phyloP scores from a whole-genome alignment of 2,113 vertebrate genomes.

The Spheniscus mendiculus region DNA sequence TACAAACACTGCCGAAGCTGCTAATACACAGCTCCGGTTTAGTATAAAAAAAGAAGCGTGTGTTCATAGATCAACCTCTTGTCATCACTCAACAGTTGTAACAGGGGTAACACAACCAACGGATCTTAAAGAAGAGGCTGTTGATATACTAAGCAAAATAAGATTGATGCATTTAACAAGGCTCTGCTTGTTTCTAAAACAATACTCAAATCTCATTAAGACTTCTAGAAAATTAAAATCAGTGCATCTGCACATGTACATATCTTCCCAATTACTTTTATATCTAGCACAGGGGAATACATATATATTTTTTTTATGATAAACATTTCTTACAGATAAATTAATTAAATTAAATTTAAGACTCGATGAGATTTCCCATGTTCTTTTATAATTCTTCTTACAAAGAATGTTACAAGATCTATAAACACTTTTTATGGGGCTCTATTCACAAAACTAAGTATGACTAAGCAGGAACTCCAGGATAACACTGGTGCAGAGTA shows the following conservation, averaged over 20 bases:
- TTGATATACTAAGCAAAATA: constrained; percentile 61
- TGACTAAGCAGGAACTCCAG: constrained; percentile 69
- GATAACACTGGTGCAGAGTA: constrained; percentile 64
- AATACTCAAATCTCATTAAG: constrained; percentile 76
- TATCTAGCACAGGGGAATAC: constrained; percentile 76
- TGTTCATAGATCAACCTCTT: constrained; percentile 61
- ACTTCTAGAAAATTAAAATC: constrained; percentile 78
- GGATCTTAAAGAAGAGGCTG: constrained; percentile 69
- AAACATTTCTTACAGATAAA: constrained; percentile 87
- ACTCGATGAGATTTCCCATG: constrained; percentile 78
- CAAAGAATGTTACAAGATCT: constrained; percentile 77
- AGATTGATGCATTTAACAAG: constrained; percentile 66
- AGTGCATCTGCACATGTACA: constrained; percentile 74
- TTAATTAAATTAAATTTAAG: constrained; percentile 87
- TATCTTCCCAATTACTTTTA: constrained; percentile 74
- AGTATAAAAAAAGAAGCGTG: background rate
- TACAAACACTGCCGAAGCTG: constrained; percentile 48
- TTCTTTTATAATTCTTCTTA: constrained; percentile 77
- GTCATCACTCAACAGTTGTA: constrained; percentile 48
- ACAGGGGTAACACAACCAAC: constrained; percentile 64
- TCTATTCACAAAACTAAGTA: constrained; percentile 77
- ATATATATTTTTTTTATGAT: constrained; percentile 84
- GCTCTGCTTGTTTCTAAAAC: constrained; percentile 70
- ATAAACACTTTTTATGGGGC: constrained; percentile 75
- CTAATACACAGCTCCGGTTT: constrained; percentile 25